phyloP scores from a whole-genome alignment of 2,888 invertebrate genomes.

The Rotaria macrura region DNA sequence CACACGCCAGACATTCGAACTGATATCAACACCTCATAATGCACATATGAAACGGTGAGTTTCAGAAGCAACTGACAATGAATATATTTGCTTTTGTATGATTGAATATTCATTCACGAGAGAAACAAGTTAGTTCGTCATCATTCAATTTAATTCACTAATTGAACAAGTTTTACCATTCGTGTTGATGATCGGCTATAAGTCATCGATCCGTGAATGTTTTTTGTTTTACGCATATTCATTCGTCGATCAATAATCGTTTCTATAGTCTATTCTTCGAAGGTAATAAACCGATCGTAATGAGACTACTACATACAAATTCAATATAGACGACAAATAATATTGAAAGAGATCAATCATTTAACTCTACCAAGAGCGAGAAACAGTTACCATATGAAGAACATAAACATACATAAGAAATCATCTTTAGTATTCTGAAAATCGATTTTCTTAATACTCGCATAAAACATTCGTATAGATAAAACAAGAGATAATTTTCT shows the following conservation, averaged over 20 bases:
- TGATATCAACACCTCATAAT: constrained; percentile 15
- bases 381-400: too few relatives aligned
- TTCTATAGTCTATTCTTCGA: background rate
- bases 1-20: background rate
- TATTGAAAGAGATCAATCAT: background rate
- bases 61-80: background rate
- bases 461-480: too few relatives aligned
- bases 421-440: too few relatives aligned
- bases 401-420: too few relatives aligned
- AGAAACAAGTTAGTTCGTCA: background rate
- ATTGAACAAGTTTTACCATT: background rate
- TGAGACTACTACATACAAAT: background rate
- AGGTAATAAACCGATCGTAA: background rate
- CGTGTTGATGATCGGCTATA: background rate
- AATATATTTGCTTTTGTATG: too few relatives aligned
- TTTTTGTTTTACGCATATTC: too few relatives aligned
- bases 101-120: background rate
- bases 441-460: too few relatives aligned
- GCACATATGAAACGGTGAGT: background rate
- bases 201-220: background rate
- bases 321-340: background rate
- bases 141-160: background rate
- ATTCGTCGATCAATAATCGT: too few relatives aligned
- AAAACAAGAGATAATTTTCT: background rate
- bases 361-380: background rate